Evolutionary conservation across 2,797 vertebrate species (phyloP).

Genomic region (Tiaroga cobitis): DNA sequence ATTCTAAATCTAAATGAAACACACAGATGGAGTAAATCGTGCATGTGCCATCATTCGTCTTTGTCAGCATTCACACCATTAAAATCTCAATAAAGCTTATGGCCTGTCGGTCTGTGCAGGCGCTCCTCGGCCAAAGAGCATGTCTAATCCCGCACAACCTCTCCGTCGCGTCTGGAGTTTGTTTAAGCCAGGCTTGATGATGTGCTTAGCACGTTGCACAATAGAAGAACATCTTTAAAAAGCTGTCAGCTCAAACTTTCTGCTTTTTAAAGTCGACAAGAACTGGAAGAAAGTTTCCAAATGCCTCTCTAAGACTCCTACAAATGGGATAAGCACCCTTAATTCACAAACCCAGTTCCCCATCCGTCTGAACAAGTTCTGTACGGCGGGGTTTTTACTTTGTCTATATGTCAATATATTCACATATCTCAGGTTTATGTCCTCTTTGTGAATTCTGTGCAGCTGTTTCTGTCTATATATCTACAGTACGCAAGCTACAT

Average conservation of each 20-base stretch:
- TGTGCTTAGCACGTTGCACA: conserved; percentile 8
- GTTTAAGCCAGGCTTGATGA: conserved; percentile 45
- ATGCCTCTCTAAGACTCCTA: conserved; percentile 13
- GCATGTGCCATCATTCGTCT: conserved; percentile 16
- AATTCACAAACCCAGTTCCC: background rate
- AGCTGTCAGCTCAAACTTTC: conserved; percentile 8
- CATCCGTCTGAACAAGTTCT: background rate
- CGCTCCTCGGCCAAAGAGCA: conserved; percentile 23
- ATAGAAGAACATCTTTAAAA: conserved; percentile 30
- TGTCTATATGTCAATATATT: background rate
- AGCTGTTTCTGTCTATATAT: conserved; percentile 22
- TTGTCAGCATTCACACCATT: conserved; percentile 39
- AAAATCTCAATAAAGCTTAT: conserved; percentile 36
- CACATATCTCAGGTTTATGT: conserved; percentile 2
- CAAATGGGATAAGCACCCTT: background rate
- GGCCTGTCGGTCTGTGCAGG: conserved; percentile 10
- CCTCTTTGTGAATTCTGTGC: conserved; percentile 1
- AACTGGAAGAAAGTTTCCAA: conserved; percentile 14
- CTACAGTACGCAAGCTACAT: background rate
- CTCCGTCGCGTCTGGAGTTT: conserved; percentile 25
- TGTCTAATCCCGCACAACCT: conserved; percentile 41
- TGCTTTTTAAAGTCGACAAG: background rate
- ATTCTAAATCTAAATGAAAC: conserved; percentile 7
- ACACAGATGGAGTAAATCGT: conserved; percentile 8
- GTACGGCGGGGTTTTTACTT: background rate